Percentiles rank a stretch among this genome's conserved stretches.
Conservation (phyloP, 2,888 invertebrate species). For the Hirtodrosophila duncani region DNA sequence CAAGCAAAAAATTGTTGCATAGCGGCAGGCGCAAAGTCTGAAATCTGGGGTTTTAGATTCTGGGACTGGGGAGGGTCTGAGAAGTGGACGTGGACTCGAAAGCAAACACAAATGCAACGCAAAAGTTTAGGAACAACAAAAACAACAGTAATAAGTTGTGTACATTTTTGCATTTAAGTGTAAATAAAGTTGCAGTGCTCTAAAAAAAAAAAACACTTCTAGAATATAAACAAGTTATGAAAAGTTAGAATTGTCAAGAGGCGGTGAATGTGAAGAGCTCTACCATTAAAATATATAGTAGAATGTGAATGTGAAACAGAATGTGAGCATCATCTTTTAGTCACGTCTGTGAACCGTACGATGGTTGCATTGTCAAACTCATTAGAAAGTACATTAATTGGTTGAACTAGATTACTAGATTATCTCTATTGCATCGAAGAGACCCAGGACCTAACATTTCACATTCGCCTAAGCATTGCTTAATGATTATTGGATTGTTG, state of each 20-base stretch:
- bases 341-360: too few relatives aligned
- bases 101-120: slow-evolving; percentile 45
- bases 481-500: too few relatives aligned
- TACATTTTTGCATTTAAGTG: slow-evolving; percentile 67
- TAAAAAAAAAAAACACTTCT: slow-evolving; percentile 24
- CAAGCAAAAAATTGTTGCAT: slow-evolving; percentile 46
- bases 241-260: too few relatives aligned
- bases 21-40: slow-evolving; percentile 39
- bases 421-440: too few relatives aligned
- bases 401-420: too few relatives aligned
- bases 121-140: slow-evolving; percentile 58
- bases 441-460: too few relatives aligned
- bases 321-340: too few relatives aligned
- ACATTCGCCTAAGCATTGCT: too few relatives aligned
- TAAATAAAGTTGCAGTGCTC: slow-evolving; percentile 59
- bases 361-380: too few relatives aligned
- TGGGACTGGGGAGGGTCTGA: slow-evolving; percentile 13
- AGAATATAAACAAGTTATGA: slow-evolving; percentile 34
- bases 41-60: not conserved
- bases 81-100: slow-evolving; percentile 35
- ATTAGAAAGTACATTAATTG: too few relatives aligned
- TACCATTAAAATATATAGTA: slow-evolving; percentile 20
- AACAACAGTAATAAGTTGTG: slow-evolving; percentile 65
- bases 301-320: slow-evolving; percentile 4
- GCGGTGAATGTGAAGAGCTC: too few relatives aligned